Evolutionary conservation across 2,888 invertebrate genomes (phyloP).

Genomic region (Helicoverpa assulta): DNA sequence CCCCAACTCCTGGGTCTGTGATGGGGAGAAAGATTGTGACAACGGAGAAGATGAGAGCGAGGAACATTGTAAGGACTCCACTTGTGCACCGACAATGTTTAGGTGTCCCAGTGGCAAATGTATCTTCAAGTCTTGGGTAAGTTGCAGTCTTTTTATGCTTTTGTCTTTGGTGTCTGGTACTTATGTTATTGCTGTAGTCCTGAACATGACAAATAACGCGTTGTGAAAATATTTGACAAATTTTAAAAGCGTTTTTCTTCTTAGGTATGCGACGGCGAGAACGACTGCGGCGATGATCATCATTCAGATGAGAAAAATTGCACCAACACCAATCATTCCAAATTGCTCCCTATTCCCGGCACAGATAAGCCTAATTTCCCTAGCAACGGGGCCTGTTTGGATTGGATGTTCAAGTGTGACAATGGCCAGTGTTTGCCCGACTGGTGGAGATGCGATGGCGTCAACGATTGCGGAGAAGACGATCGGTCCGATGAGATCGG

Average conservation of each 20-base stretch:
- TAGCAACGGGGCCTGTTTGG: constrained; percentile 89
- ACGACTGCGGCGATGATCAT: constrained; percentile 92
- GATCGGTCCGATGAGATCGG: constrained; percentile 94
- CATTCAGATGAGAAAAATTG: constrained; percentile 94
- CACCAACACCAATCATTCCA: constrained; percentile 76
- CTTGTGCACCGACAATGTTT: constrained; percentile 94
- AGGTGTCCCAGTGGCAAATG: constrained; percentile 91
- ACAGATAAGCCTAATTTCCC: constrained; percentile 74
- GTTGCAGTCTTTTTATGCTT: constrained; percentile 53
- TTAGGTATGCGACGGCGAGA: constrained; percentile 92
- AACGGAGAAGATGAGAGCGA: constrained; percentile 93
- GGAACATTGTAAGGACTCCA: constrained; percentile 90
- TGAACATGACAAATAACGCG: no score
- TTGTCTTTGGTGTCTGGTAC: not conserved
- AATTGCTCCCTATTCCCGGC: constrained; percentile 74
- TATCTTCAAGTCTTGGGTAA: constrained; percentile 90
- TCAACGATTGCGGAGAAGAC: constrained; percentile 94
- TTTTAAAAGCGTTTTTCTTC: not conserved
- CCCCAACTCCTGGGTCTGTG: constrained; percentile 94
- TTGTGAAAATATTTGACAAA: no score
- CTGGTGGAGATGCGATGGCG: constrained; percentile 95
- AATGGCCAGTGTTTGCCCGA: constrained; percentile 93
- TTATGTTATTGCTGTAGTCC: no score
- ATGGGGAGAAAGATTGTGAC: constrained; percentile 94
- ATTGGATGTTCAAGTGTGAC: constrained; percentile 95